Base-by-base conservation (phyloP, 1,140 invertebrate genomes). In the Whitmania pigra region DNA sequence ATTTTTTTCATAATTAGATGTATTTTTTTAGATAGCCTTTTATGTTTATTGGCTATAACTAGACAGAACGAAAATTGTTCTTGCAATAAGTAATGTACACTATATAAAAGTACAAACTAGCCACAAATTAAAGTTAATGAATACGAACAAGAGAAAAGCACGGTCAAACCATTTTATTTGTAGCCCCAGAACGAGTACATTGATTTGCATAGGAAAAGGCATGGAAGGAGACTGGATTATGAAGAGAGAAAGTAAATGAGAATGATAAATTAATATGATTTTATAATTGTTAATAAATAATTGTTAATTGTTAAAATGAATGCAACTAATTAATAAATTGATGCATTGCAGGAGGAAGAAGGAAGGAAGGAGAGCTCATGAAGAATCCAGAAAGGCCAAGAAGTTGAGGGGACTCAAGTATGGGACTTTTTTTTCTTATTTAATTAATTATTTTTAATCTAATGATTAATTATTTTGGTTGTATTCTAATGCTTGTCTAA, bases 101-200 rank as follows among this genome's bases (percentile, higher is more conserved):
- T 36, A 2, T 36, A 6, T 2, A 36, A 36, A 36, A 36, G 2
- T 36, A 3, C 6, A 36, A 36, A 36, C 31, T 36, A 36, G 31
- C 31, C 2, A 36, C 31, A 36, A 36, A 36, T 36, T 36, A 36
- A 36, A n/a, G n/a, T n/a, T n/a, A n/a, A n/a, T n/a, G n/a, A n/a
- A n/a, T n/a, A n/a, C n/a, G 31, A 36, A 17, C 43, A 49, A 49
- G 43, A 11, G 43, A 49, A 7, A 11, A 11, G 13, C 15, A 60
- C 54, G n/a, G n/a, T n/a, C n/a, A 31, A 53, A 67, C 22, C 18
- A 25, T 72, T 72, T 67, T 53, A 53, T 20, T 79, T 78, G 55
- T 74, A 83, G 97, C 96, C 97, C 77, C 97, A 99, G 85, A 99
- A 99, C 88, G 96, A 99, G 82, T 94, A 99, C 83, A 99, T 99